phyloP scores from a whole-genome alignment of 2,113 vertebrate genomes.

The Pteronura brasiliensis region DNA sequence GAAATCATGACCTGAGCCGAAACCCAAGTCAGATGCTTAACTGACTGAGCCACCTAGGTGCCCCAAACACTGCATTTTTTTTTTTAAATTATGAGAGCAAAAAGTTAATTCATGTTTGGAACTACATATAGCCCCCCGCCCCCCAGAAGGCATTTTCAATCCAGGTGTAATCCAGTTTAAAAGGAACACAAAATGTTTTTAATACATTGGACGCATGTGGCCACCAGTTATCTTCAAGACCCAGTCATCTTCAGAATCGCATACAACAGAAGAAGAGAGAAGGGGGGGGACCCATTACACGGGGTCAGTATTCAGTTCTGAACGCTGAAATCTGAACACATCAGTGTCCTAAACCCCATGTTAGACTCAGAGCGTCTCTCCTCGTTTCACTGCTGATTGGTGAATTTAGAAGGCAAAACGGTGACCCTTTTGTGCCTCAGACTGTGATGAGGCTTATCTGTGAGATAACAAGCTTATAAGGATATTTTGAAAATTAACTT shows the following conservation, averaged over 20 bases:
- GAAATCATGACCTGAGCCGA: neutral
- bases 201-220: slow-evolving; percentile 99
- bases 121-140: slow-evolving; percentile 99
- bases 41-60: neutral
- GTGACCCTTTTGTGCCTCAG: neutral
- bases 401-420: neutral
- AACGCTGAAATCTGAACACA: slow-evolving; percentile 98
- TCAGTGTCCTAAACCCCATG: slow-evolving; percentile 73
- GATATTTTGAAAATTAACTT: neutral
- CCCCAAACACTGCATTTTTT: neutral
- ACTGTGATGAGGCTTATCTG: neutral
- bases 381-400: neutral
- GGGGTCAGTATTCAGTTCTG: slow-evolving; percentile 95
- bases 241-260: slow-evolving; percentile 98
- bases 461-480: neutral
- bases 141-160: slow-evolving; percentile 99
- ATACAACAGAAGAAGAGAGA: slow-evolving; percentile 98
- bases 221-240: slow-evolving; percentile 99
- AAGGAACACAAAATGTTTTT: slow-evolving; percentile 99
- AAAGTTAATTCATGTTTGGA: slow-evolving; percentile 99
- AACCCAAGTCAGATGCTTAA: neutral
- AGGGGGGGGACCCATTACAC: slow-evolving; percentile 87
- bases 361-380: accelerated
- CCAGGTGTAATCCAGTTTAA: slow-evolving; percentile 99
- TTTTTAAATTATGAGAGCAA: slow-evolving; percentile 89